Conservation (phyloP, 2,888 invertebrate species). For the Pilophorus perplexus region DNA sequence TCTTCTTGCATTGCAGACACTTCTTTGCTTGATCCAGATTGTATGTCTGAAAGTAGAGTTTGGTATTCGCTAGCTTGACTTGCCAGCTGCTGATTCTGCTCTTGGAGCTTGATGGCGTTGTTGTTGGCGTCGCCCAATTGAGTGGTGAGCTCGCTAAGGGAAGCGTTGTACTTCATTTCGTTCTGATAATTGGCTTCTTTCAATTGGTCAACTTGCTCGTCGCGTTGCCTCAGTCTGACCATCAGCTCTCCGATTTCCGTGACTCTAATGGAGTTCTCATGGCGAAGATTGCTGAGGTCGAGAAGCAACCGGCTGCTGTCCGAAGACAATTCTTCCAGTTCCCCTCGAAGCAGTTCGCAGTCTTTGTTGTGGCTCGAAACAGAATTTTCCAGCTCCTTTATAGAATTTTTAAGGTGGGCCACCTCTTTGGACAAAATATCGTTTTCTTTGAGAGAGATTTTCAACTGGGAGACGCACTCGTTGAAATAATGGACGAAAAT, state of each 20-base stretch:
- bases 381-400: conserved; percentile 13
- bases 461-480: conserved; percentile 30
- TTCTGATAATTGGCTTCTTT: conserved; percentile 10
- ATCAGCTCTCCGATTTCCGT: conserved; percentile 27
- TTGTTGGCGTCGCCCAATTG: conserved; percentile 8
- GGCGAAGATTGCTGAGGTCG: conserved; percentile 25
- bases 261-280: conserved; percentile 25
- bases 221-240: conserved; percentile 10
- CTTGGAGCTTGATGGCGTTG: background rate
- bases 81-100: conserved; percentile 6
- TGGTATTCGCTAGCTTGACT: background rate
- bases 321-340: conserved; percentile 28
- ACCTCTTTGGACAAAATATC: conserved; percentile 26
- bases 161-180: conserved; percentile 5
- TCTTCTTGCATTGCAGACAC: background rate
- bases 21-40: background rate
- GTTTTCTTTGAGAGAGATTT: conserved; percentile 28
- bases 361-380: conserved; percentile 23
- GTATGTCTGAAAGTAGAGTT: background rate
- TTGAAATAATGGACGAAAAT: conserved; percentile 36
- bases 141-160: background rate
- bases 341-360: conserved; percentile 19
- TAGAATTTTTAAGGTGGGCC: conserved; percentile 15
- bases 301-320: conserved; percentile 17
- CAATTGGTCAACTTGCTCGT: conserved; percentile 9